Percentiles rank a stretch among this genome's conserved stretches.
phyloP scores from a whole-genome alignment of 2,113 vertebrate species.

The Nematolebias whitei region DNA sequence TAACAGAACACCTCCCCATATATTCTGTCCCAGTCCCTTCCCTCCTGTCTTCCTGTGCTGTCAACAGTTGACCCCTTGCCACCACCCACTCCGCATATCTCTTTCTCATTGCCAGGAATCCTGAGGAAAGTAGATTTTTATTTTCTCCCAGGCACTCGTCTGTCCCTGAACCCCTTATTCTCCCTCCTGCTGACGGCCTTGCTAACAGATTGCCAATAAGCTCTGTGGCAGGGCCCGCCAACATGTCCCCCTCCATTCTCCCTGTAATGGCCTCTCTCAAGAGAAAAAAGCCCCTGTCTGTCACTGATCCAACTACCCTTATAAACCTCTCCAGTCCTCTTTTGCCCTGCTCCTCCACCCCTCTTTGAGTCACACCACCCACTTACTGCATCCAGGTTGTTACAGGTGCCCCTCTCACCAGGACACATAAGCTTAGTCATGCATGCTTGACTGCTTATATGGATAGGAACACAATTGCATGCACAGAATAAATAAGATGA shows the following conservation, averaged over 20 bases:
- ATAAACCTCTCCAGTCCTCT: slow-evolving; percentile 53
- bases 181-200: slow-evolving; percentile 58
- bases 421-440: background rate
- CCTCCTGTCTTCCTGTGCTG: slow-evolving; percentile 41
- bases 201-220: slow-evolving; percentile 84
- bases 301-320: slow-evolving; percentile 68
- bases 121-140: slow-evolving; percentile 64
- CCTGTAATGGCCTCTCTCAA: slow-evolving; percentile 70
- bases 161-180: slow-evolving; percentile 66
- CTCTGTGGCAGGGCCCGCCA: slow-evolving; percentile 66
- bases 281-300: slow-evolving; percentile 68
- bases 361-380: slow-evolving; percentile 42
- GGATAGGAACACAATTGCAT: slow-evolving; percentile 21
- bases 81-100: slow-evolving; percentile 49
- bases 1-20: slow-evolving; percentile 59
- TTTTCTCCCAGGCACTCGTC: slow-evolving; percentile 51
- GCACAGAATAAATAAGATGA: slow-evolving; percentile 2
- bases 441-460: slow-evolving; percentile 16
- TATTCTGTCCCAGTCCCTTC: slow-evolving; percentile 44
- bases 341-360: slow-evolving; percentile 26
- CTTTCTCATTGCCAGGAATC: slow-evolving; percentile 50
- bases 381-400: slow-evolving; percentile 32
- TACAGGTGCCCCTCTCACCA: slow-evolving; percentile 15
- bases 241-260: slow-evolving; percentile 48
- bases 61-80: slow-evolving; percentile 44